Evolutionary conservation across 2,888 invertebrate genomes (phyloP), one percentile per base, ranked within the genome.

Genomic region (Eupithecia inturbata): DNA sequence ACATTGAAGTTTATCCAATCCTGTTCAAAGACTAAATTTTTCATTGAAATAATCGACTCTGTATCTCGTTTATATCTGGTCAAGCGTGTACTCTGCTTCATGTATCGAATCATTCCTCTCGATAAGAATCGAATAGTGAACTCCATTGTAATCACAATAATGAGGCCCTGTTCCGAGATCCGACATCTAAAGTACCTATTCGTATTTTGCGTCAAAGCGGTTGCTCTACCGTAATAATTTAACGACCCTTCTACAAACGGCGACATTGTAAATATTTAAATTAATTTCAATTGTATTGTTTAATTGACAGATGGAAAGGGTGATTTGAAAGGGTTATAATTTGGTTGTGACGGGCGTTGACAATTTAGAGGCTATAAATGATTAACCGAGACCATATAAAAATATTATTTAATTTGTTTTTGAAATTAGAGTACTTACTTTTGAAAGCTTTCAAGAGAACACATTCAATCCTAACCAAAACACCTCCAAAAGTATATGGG

Each of bases 261-360:
- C 60, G 69, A 70, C 74, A 68, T 36, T 62, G 72, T 72, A 75
- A 79, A 79, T 80, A 79, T 79, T 78, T 78, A 77, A 77, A 78
- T 79, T 78, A 76, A 75, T 78, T 77, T 77, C 67, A 77, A 77
- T 77, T 78, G 77, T 72, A 77, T 74, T 77, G 76, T 76, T 80
- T 77, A 70, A 80, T 78, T 74, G 77, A 72, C 68, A 72, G 66
- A 67, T 62, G 68, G 19, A 67, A 64, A 68, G 66, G 70, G 67
- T 67, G 33, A 36, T 64, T 36, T 64, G 64, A 45, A 33, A 63
- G 53, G 60, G 31, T 69, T 70, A 66, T 28, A 67, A 76, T 75
- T 76, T 28, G 31, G 33, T 31, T 64, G 63, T 64, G 63, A 31
- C 19, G 19, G 63, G n/a, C n/a, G 31, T 64, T 33, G 12, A 33